Evolutionary conservation across 2,113 vertebrate genomes (phyloP).

Genomic region (Platichthys flesus): DNA sequence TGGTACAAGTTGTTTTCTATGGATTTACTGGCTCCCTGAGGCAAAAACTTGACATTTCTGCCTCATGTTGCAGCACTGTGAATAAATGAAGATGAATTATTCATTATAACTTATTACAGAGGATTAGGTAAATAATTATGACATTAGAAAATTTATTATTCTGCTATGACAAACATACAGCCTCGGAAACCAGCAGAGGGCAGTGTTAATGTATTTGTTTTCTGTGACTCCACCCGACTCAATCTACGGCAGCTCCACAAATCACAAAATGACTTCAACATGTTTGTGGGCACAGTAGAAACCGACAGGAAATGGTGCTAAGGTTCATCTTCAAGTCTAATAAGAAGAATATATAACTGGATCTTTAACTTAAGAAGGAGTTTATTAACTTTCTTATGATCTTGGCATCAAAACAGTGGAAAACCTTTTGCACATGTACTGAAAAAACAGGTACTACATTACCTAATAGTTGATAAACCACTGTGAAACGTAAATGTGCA

Average conservation of each 20-base stretch:
- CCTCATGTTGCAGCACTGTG: neutral
- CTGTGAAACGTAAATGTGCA: neutral
- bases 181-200: constrained; percentile 56
- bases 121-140: too few relatives aligned
- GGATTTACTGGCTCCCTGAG: neutral
- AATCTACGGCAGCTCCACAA: neutral
- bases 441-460: too few relatives aligned
- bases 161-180: neutral
- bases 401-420: neutral
- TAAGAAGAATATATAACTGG: neutral
- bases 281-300: neutral
- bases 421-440: neutral
- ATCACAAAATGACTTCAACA: neutral
- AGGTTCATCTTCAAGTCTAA: neutral
- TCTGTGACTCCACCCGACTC: neutral
- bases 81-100: neutral
- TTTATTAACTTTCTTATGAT: neutral
- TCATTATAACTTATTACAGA: neutral
- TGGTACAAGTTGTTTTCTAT: neutral
- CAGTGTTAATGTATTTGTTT: constrained; percentile 19
- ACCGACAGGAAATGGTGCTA: neutral
- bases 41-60: neutral
- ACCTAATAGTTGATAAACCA: too few relatives aligned
- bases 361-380: neutral
- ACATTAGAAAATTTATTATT: neutral